Evolutionary conservation across 2,113 vertebrate species (phyloP).

Genomic region (Eublepharis macularius): DNA sequence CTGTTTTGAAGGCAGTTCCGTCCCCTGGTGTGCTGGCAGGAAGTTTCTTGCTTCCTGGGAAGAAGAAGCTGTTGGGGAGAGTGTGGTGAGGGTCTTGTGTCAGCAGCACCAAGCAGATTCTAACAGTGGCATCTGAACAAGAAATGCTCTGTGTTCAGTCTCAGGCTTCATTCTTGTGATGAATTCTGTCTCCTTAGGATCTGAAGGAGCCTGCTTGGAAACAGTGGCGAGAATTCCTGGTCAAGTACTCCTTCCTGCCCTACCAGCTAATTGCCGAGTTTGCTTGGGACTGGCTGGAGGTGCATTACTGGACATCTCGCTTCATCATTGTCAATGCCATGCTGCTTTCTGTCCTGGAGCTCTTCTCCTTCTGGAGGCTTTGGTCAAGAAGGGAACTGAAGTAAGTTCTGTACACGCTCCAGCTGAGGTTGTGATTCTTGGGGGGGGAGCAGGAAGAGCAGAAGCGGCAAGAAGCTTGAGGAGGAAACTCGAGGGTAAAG

Average conservation of each 20-base stretch:
- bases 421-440: too few relatives aligned
- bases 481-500: too few relatives aligned
- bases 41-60: too few relatives aligned
- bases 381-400: conserved; percentile 85
- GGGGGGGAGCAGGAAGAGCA: too few relatives aligned
- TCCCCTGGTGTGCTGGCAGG: too few relatives aligned
- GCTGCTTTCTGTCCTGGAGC: conserved; percentile 88
- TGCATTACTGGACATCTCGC: conserved; percentile 94
- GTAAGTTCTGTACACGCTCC: conserved; percentile 68
- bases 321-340: conserved; percentile 92
- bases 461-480: too few relatives aligned
- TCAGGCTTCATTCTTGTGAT: not conserved
- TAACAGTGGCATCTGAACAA: not conserved
- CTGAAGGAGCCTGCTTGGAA: conserved; percentile 83
- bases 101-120: not conserved
- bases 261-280: conserved; percentile 95
- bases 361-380: conserved; percentile 85
- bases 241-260: conserved; percentile 89
- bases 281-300: conserved; percentile 92
- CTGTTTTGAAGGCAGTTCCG: too few relatives aligned
- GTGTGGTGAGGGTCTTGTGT: too few relatives aligned
- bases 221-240: conserved; percentile 90
- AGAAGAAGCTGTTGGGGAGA: too few relatives aligned
- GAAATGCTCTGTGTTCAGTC: not conserved
- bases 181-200: conserved; percentile 55